Conservation (phyloP, 2,797 vertebrate genomes). For the Myripristis murdjan region DNA sequence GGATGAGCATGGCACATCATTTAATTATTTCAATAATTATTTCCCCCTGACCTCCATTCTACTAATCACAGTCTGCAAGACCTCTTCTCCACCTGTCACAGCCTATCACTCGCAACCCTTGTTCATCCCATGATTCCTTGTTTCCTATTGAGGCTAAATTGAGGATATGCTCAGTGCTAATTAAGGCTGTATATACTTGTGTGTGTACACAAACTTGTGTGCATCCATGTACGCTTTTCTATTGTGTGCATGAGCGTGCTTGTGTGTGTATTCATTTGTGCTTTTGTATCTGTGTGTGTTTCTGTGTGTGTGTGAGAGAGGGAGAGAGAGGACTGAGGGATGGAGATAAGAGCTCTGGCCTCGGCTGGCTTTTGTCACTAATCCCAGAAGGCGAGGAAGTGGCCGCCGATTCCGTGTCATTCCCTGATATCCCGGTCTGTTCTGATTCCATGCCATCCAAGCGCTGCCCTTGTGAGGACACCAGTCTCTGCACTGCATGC, state of each 20-base stretch:
- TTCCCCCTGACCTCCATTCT: constrained; percentile 38
- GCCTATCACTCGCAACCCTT: constrained; percentile 1
- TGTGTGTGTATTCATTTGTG: constrained; percentile 24
- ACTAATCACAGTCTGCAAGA: constrained; percentile 24
- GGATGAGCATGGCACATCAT: constrained; percentile 29
- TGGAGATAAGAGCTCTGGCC: constrained; percentile 76
- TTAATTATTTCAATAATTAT: constrained; percentile 55
- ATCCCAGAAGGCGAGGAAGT: constrained; percentile 67
- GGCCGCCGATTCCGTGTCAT: constrained; percentile 71
- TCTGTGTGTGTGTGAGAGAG: constrained; percentile 8
- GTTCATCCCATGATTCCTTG: constrained; percentile 30
- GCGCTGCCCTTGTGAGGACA: constrained; percentile 73
- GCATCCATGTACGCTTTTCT: too few species aligned
- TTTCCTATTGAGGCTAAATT: constrained; percentile 41
- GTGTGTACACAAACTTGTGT: neutral
- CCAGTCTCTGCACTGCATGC: constrained; percentile 66
- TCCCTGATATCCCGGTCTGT: constrained; percentile 68
- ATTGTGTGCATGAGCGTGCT: constrained; percentile 12
- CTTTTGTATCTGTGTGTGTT: constrained; percentile 10
- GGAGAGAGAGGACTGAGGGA: constrained; percentile 73
- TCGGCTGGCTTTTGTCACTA: constrained; percentile 72
- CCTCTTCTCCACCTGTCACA: constrained; percentile 27
- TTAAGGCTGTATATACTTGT: constrained; percentile 40
- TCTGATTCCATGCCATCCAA: constrained; percentile 58
- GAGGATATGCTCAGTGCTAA: constrained; percentile 55